These are phyloP conservation scores for Sinelater perroti DNA, from an alignment of 2,888 invertebrate genomes.

Conservation along the genomic window DNA sequence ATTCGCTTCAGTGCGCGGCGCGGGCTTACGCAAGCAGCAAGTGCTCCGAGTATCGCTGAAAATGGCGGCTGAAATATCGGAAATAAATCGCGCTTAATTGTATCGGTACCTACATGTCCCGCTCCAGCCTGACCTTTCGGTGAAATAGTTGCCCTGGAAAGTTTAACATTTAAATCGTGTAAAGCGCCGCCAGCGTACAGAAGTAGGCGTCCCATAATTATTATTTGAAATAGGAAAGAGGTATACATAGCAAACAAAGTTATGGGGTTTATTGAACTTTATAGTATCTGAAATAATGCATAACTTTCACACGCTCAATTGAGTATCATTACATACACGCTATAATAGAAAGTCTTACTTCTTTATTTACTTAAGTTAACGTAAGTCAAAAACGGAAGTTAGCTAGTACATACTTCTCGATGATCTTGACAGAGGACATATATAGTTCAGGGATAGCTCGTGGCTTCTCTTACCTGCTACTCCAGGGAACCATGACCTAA, in stretches of 20 bases:
- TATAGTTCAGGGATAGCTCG: too few relatives aligned
- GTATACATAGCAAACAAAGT: not conserved
- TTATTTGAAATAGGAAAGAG: too few relatives aligned
- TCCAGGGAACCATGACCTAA: too few relatives aligned
- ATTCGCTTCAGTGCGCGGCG: slow-evolving; percentile 1
- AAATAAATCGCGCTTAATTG: slow-evolving; percentile 10
- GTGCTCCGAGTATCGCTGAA: slow-evolving; percentile 2
- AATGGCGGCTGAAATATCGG: slow-evolving; percentile 11
- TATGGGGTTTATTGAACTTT: slow-evolving; percentile 2
- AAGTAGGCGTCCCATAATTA: slow-evolving; percentile 2
- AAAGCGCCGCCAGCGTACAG: not conserved
- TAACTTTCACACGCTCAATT: too few relatives aligned
- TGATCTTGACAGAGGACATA: too few relatives aligned
- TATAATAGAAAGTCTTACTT: too few relatives aligned
- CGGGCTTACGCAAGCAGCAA: slow-evolving; percentile 2
- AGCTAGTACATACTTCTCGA: too few relatives aligned
- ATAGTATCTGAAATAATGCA: too few relatives aligned
- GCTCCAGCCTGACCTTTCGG: slow-evolving; percentile 6
- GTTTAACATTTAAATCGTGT: slow-evolving; percentile 10
- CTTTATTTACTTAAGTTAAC: too few relatives aligned
- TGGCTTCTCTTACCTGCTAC: too few relatives aligned
- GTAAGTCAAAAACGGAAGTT: too few relatives aligned
- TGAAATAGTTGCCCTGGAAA: slow-evolving; percentile 15
- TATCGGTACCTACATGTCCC: slow-evolving; percentile 4
- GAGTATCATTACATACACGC: too few relatives aligned